Conservation (phyloP, 1,140 invertebrate species). For the Parasteatoda tepidariorum region DNA sequence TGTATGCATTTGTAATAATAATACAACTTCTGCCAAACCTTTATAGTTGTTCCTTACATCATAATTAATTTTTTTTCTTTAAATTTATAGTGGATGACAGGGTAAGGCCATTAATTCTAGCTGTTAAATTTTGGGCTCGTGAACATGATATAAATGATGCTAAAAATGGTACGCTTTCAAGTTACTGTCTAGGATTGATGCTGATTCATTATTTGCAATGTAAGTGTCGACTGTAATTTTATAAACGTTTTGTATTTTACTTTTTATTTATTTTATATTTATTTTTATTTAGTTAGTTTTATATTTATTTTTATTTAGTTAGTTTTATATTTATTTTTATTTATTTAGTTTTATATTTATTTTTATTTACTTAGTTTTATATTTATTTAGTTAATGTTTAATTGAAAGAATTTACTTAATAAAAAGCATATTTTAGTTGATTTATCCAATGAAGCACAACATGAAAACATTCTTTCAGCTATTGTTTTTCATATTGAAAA, state of each 20-base stretch:
- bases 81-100: conserved; percentile 87
- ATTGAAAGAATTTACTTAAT: neutral
- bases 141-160: conserved; percentile 95
- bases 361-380: neutral
- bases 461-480: too few species aligned
- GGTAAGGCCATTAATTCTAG: conserved; percentile 87
- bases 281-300: conserved; percentile 16
- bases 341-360: neutral
- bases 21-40: neutral
- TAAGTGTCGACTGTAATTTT: conserved; percentile 70
- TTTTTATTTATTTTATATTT: neutral
- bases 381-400: neutral
- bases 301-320: neutral
- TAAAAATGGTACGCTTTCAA: conserved; percentile 92
- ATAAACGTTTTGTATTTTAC: conserved; percentile 1
- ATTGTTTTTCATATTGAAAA: too few species aligned
- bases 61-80: neutral
- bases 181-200: conserved; percentile 95
- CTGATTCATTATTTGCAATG: conserved; percentile 96
- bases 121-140: conserved; percentile 95
- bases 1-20: neutral
- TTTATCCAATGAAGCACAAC: too few species aligned
- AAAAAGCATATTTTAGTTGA: neutral
- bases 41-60: neutral
- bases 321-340: neutral